phyloP scores from a whole-genome alignment of 2,113 vertebrate species.

The Aptenodytes forsteri region DNA sequence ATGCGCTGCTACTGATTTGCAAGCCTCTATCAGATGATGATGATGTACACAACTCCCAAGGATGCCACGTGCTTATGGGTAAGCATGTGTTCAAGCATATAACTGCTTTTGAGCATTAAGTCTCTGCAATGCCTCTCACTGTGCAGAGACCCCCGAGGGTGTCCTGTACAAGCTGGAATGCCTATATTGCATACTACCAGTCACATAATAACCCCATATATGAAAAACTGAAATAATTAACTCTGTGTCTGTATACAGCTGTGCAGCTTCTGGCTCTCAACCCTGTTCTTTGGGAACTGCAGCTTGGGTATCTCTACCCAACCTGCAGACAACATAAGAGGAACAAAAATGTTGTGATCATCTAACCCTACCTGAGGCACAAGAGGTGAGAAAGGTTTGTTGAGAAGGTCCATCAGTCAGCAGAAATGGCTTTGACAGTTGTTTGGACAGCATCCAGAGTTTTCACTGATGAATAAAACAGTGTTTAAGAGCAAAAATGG shows the following conservation, averaged over 20 bases:
- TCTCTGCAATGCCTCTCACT: not conserved
- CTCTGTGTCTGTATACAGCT: not conserved
- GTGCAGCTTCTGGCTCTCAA: not conserved
- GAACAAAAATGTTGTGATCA: not conserved
- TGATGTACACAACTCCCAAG: not conserved
- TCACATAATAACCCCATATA: not conserved
- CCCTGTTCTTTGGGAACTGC: not conserved
- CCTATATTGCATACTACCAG: too few relatives aligned
- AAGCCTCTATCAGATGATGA: not conserved
- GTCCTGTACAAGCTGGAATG: not conserved
- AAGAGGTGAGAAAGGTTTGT: not conserved
- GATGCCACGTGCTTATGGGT: not conserved
- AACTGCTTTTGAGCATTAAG: not conserved
- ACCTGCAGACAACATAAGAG: not conserved
- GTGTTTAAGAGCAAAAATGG: not conserved
- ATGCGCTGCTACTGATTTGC: not conserved
- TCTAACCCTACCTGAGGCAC: not conserved
- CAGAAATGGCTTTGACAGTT: not conserved
- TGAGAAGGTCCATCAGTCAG: not conserved
- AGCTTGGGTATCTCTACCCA: not conserved
- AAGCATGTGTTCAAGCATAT: not conserved
- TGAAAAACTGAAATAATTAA: not conserved
- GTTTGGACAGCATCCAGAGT: not conserved
- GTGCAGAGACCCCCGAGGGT: accelerated
- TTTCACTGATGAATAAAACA: not conserved